Evolutionary conservation across 2,888 invertebrate species (phyloP), one percentile per base, ranked within the genome.

Genomic region (Dryocosmus kuriphilus): DNA sequence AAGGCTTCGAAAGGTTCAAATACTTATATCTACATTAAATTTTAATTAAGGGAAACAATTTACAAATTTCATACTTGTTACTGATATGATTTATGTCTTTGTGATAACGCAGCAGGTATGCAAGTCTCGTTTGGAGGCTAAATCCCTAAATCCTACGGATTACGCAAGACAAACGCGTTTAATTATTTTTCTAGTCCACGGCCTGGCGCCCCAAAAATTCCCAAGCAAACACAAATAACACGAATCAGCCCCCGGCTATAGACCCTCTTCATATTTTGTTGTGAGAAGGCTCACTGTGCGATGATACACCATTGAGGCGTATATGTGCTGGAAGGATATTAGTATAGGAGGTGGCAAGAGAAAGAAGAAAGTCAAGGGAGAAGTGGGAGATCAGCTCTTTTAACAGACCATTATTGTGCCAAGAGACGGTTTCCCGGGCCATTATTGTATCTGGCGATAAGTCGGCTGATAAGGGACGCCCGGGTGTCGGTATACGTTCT

Each of bases 391-490:
- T 16, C 80, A 81, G 85, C 80, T 85, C 86, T 87, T 88, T 89
- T 87, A 88, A 86, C 88, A 85, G 88, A 84, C 85, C 84, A 84
- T 88, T 88, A 89, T 86, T 85, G 86, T 84, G 84, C 82, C n/a
- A 77, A 77, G 84, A 82, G 84, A 84, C 82, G 85, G 85, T 87
- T 88, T 87, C 88, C 86, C 86, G 84, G 80, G 80, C 85, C 85
- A 86, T 88, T 89, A 89, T 89, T 87, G 86, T 87, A 88, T 88
- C 86, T 84, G 85, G 82, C 84, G 87, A 90, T 89, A 90, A 89
- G 88, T 89, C 87, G 84, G 79, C 71, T 80, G 83, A 82, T 85
- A 84, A 84, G 77, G 75, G 80, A 79, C 78, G 80, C 81, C 82
- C 80, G 71, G 71, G 71, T 71, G 71, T 71, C 19, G 71, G n/a